Evolutionary conservation across 2,888 invertebrate genomes (phyloP).

Genomic region (Hoplodrina blanda): DNA sequence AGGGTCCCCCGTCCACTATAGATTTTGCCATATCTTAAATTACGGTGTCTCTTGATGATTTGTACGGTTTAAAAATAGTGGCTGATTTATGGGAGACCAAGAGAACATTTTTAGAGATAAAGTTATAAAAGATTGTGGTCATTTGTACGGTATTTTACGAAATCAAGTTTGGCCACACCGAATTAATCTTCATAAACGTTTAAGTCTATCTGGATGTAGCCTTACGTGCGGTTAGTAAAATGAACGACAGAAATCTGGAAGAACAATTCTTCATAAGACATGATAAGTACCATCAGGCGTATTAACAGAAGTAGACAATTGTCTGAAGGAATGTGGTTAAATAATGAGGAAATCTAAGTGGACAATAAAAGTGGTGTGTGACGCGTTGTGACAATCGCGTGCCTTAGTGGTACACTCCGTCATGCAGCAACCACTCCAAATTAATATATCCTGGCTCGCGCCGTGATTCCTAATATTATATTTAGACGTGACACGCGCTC

Average conservation of each 20-base stretch:
- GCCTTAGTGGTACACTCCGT: slow-evolving; percentile 78
- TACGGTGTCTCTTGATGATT: slow-evolving; percentile 61
- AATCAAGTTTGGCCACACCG: slow-evolving; percentile 4
- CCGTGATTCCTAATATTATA: slow-evolving; percentile 91
- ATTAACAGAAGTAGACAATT: slow-evolving; percentile 55
- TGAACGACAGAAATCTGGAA: slow-evolving; percentile 27
- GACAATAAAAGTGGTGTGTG: slow-evolving; percentile 60
- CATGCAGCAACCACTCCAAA: slow-evolving; percentile 87
- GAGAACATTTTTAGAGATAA: slow-evolving; percentile 19
- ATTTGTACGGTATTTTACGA: slow-evolving; percentile 6
- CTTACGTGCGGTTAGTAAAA: background rate
- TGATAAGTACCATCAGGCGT: slow-evolving; percentile 35
- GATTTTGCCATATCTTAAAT: slow-evolving; percentile 72
- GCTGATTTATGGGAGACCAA: slow-evolving; percentile 31
- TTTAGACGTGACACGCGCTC: slow-evolving; percentile 91
- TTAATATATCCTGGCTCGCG: slow-evolving; percentile 91
- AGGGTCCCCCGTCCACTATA: slow-evolving; percentile 76
- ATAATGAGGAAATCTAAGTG: slow-evolving; percentile 64
- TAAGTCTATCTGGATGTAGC: background rate
- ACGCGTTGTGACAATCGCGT: slow-evolving; percentile 66
- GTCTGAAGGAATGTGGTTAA: slow-evolving; percentile 57
- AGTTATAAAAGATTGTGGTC: slow-evolving; percentile 22
- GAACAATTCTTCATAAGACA: slow-evolving; percentile 28
- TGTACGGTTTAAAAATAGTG: slow-evolving; percentile 32
- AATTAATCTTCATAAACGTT: background rate